Base-by-base conservation (phyloP, 2,888 invertebrate species). In the Lapara coniferarum region DNA sequence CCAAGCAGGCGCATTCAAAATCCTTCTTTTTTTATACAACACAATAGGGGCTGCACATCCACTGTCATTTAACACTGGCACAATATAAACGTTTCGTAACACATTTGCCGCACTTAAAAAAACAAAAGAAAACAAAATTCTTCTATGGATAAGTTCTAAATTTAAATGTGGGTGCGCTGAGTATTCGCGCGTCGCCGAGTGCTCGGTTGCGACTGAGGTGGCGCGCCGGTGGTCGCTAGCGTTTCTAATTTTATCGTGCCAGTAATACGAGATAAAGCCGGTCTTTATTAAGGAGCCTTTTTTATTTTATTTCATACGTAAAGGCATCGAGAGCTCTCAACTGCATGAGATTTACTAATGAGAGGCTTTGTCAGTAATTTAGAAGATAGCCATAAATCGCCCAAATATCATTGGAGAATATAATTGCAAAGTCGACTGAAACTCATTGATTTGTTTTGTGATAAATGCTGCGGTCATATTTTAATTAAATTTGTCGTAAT, bases 191-290 rank as follows among this genome's bases (percentile, higher is more conserved):
- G 80, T 77, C 78, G 79, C 37, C 83, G 79, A 78, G 82, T 79
- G 84, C 79, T 78, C 68, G 72, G 72, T 79, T 78, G 80, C 80
- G 83, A 84, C 85, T 84, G 81, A 77, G 76, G 73, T 74, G 69
- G 78, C 77, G 78, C 80, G 78, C 76, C 76, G 78, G 78, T 80
- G 76, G 72, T 77, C 85, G 81, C 78, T 73, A 80, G 79, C 85
- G 85, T 86, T 89, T 92, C 92, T 93, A 93, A 92, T 91, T 93
- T 91, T 92, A 90, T 89, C 92, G 85, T 82, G 84, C 86, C 85
- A 91, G 93, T 93, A 93, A 93, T 87, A 91, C 91, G 92, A 92
- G 92, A 92, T 93, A 92, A 91, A 91, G 88, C 85, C 85, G 85
- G 86, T 89, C 89, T 91, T 92, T 91, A 90, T 89, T 86, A 85